These are phyloP conservation scores for Sarcophaga carnaria DNA, from an alignment of 2,888 invertebrate genomes.

Conservation along the genomic window DNA sequence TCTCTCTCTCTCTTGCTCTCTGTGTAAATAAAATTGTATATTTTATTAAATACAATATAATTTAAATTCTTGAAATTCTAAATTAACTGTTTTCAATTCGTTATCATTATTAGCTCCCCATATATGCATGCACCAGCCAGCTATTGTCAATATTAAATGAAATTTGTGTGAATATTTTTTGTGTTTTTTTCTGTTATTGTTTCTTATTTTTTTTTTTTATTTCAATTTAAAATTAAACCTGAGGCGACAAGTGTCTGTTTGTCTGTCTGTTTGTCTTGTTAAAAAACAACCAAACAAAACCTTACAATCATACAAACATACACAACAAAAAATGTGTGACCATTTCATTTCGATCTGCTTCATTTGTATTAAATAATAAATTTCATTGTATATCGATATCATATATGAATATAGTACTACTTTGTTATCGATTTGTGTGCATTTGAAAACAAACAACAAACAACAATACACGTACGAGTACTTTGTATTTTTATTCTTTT, in stretches of 20 bases:
- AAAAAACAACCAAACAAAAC: not conserved
- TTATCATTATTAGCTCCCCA: not conserved
- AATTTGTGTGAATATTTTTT: not conserved
- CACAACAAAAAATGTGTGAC: conserved; percentile 30
- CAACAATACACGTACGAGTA: too few relatives aligned
- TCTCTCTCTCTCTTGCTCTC: not conserved
- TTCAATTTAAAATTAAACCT: conserved; percentile 38
- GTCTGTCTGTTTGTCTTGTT: not conserved
- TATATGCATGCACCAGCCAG: not conserved
- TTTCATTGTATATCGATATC: conserved; percentile 39
- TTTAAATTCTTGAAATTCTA: conserved; percentile 40
- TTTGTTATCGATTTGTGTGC: conserved; percentile 39
- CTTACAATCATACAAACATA: not conserved
- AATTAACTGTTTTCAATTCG: conserved; percentile 40
- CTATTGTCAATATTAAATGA: not conserved
- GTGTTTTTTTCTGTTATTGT: not conserved
- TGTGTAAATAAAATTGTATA: not conserved
- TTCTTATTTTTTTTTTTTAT: not conserved
- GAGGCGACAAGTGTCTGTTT: conserved; percentile 61
- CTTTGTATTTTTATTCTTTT: conserved; percentile 24
- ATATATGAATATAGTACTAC: not conserved
- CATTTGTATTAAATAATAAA: conserved; percentile 59
- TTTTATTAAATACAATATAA: not conserved
- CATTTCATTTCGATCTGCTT: conserved; percentile 34
- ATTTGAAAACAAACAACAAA: conserved; percentile 44